Evolutionary conservation across 2,888 invertebrate genomes (phyloP), one percentile per base, ranked within the genome.

Genomic region (Aspidapion aeneum): DNA sequence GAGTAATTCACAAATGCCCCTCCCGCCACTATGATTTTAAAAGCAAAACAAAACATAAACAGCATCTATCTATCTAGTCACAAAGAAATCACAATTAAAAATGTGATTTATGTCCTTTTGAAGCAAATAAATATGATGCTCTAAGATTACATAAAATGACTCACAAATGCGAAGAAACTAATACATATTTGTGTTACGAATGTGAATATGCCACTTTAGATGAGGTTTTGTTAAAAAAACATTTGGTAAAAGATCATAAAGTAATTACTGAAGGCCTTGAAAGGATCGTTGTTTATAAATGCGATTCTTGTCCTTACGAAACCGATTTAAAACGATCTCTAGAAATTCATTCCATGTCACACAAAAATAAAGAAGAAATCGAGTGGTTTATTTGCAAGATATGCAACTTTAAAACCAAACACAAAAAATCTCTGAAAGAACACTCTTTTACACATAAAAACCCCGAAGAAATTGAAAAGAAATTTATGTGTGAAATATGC

Each of bases 381-480:
- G 55, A 17, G 1, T 17, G 51, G 18, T 22, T 18, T 48, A 20
- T 9, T 12, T 62, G 62, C 51, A 12, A 52, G 2, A 5, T 52
- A 3, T 62, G 62, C 22, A 9, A 12, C 1, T 58, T 49, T 16
- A 58, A 9, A 16, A 54, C 62, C 1, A 54, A 58, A 19, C 51
- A 54, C 52, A 62, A 62, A 12, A 18, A 21, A 12, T 22, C 51
- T 12, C 58, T 62, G 2, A 58, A 52, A 18, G 17, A 2, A n/a
- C 62, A 62, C 48, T 35, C 35, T 3, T 35, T 35, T 12, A 35
- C 35, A 12, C 35, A 35, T 12, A 35, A 35, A 12, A 35, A 35
- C 3, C 35, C 35, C 35, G 35, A 35, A 35, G 35, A 35, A 12
- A 35, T 35, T 12, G 35, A 35, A 12, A 35, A 35, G 12, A 35